Base-by-base conservation (phyloP, 2,888 invertebrate species). In the Microchrysa polita region DNA sequence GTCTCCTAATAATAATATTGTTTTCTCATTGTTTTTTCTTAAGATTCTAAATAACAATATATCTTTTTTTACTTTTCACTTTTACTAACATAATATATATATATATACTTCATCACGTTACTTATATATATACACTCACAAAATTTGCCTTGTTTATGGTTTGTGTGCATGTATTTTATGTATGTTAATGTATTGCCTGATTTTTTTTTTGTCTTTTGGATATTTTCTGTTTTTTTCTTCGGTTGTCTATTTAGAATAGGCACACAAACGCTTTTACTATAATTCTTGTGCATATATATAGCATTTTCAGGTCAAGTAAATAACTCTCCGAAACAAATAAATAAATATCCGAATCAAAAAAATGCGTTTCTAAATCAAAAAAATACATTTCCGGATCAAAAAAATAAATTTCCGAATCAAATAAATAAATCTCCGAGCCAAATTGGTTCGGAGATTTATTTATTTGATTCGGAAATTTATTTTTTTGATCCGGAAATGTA, bases 181-280 rank as follows among this genome's bases (percentile, higher is more conserved):
- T 72, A 16, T 40, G 42, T 60, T 27, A 59, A 60, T 71, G 20
- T 67, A 55, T 69, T 69, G 69, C 57, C 65, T 65, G 69, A 69
- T 57, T 57, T 55, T 16, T 27, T 57, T 69, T 67, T 60, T 12
- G 22, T 22, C n/a, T 22, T 23, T 52, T 52, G 14, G 5, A 5
- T 55, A 22, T n/a, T n/a, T 34, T n/a, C n/a, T n/a, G n/a, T n/a
- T n/a, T n/a, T 57, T 69, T 67, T 60, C 16, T 60, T 22, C n/a
- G 20, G 60, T 52, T 52, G 14, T 52, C 22, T 55, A 22, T n/a
- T n/a, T 34, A 34, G 27, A 55, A 55, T n/a, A 65, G 14, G 69
- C 69, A 69, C 69, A 69, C 69, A 69, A 55, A 69, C 67, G 53
- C 18, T 65, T n/a, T n/a, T 34, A 69, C 40, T 69, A n/a, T n/a